Evolutionary conservation across 1,140 invertebrate species (phyloP).

Genomic region (Sarcophaga bullata): DNA sequence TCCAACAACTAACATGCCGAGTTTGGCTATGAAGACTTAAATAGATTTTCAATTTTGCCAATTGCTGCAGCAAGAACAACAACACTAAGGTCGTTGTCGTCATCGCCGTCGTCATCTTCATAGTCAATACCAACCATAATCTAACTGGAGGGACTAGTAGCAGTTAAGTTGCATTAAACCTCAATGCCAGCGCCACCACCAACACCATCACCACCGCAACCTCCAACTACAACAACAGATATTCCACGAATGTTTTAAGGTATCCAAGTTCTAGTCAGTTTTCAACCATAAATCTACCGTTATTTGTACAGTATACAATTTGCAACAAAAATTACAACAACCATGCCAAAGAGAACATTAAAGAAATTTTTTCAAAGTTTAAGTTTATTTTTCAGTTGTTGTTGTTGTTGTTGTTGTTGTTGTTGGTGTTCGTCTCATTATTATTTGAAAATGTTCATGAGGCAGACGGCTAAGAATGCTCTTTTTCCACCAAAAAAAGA

Average conservation of each 20-base stretch:
- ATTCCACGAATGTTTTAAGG: neutral
- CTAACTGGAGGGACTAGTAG: no score
- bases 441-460: neutral
- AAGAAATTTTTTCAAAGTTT: neutral
- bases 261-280: neutral
- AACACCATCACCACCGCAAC: neutral
- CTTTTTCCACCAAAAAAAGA: neutral
- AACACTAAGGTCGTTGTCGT: neutral
- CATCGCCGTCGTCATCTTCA: no score
- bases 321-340: neutral
- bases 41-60: slow-evolving; percentile 24
- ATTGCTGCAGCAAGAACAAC: neutral
- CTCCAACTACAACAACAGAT: no score
- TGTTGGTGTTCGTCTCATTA: neutral
- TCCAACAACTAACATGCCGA: neutral
- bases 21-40: neutral
- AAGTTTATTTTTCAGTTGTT: no score
- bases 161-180: no score
- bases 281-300: slow-evolving; percentile 6
- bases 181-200: neutral
- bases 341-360: neutral
- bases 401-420: neutral
- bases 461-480: slow-evolving; percentile 16
- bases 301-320: slow-evolving; percentile 5
- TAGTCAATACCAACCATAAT: no score